These are phyloP conservation scores for Hippocampus mohnikei DNA, from an alignment of 2,113 vertebrate genomes.

Conservation along the genomic window DNA sequence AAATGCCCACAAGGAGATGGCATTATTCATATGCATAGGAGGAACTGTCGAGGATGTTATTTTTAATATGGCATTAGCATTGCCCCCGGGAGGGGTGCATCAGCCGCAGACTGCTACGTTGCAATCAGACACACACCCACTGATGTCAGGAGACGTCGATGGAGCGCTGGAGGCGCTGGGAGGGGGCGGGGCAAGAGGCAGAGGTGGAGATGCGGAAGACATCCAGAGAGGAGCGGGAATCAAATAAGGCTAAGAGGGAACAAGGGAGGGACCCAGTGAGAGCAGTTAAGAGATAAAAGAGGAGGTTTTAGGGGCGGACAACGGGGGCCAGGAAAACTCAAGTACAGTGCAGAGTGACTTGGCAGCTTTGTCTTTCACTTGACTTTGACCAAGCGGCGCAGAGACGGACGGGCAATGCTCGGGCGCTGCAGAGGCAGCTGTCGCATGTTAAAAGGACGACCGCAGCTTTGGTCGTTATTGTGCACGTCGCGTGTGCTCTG, in stretches of 20 bases:
- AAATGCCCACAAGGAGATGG: conserved; percentile 68
- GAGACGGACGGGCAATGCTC: conserved; percentile 56
- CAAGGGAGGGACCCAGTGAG: conserved; percentile 37
- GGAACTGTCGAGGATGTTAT: conserved; percentile 67
- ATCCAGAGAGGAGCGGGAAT: conserved; percentile 31
- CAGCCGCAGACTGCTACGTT: conserved; percentile 65
- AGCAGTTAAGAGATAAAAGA: conserved; percentile 39
- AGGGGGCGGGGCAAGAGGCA: conserved; percentile 30
- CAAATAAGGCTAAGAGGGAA: conserved; percentile 36
- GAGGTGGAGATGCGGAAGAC: conserved; percentile 6
- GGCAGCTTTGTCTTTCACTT: conserved; percentile 71
- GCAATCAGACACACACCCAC: conserved; percentile 56
- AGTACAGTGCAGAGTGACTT: conserved; percentile 55
- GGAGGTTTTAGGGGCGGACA: conserved; percentile 38
- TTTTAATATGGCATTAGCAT: conserved; percentile 75
- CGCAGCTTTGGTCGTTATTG: conserved; percentile 23
- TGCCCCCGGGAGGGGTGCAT: conserved; percentile 66
- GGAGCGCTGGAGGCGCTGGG: conserved; percentile 54
- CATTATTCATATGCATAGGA: conserved; percentile 71
- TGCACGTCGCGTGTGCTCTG: conserved; percentile 11
- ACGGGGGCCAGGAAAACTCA: conserved; percentile 46
- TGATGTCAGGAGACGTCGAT: conserved; percentile 63
- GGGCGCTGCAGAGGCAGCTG: conserved; percentile 60
- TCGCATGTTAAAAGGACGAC: conserved; percentile 67
- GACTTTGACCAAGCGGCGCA: conserved; percentile 66